Percentiles rank a stretch among this genome's conserved stretches.
Evolutionary conservation across 1,140 invertebrate genomes (phyloP).

Genomic region (Eupeodes corollae): DNA sequence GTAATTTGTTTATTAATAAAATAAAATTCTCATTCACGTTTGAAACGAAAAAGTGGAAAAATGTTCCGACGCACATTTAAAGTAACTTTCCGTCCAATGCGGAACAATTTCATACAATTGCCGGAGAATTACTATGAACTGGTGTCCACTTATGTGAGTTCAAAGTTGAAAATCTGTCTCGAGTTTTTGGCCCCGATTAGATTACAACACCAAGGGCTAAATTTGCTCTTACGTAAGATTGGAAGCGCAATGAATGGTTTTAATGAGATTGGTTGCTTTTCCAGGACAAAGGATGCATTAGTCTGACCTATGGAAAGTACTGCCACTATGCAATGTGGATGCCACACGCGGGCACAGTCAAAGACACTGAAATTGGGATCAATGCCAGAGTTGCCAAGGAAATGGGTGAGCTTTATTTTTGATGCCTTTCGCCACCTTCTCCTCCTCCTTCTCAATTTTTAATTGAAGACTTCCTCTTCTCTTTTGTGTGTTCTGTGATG

Average conservation of each 20-base stretch:
- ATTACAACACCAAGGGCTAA: neutral
- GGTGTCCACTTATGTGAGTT: constrained; percentile 36
- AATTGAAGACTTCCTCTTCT: neutral
- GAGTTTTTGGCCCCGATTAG: too few species aligned
- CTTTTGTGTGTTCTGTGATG: too few species aligned
- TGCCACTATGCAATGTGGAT: constrained; percentile 32
- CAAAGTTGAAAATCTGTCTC: neutral
- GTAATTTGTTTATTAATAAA: constrained; percentile 4
- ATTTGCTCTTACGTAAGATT: neutral
- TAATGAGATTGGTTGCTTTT: neutral
- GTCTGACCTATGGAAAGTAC: constrained; percentile 20
- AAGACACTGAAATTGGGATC: constrained; percentile 37
- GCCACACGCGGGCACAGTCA: constrained; percentile 25
- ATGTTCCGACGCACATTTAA: constrained; percentile 37
- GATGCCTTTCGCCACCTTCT: constrained; percentile 4
- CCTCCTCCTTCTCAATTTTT: constrained; percentile 6
- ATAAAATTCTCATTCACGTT: neutral
- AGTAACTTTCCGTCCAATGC: constrained; percentile 30
- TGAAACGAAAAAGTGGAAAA: constrained; percentile 3
- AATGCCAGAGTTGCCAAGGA: constrained; percentile 37
- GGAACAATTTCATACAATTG: constrained; percentile 27
- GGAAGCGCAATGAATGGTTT: neutral
- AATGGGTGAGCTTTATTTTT: constrained; percentile 21
- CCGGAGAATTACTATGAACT: constrained; percentile 32
- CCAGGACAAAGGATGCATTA: constrained; percentile 34